A percentile compares a stretch with the other conserved stretches of the same genome.
Conservation (phyloP, 2,113 vertebrate genomes). For the sheep (Ovis aries) region ARS-UI_Ramb_v3.0 NC_056057.1:33875001-33875500, state of each 20-base stretch:
- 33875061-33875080: background rate
- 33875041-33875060: background rate
- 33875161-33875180: background rate
- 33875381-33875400: background rate
- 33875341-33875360: background rate
- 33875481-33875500: background rate
- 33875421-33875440: rapidly evolving
- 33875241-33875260: background rate
- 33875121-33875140: background rate
- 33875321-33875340: background rate
- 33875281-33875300: background rate
- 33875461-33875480: background rate
- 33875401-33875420: background rate
- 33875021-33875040: background rate
- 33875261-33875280: background rate
- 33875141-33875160: background rate
- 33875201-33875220: background rate
- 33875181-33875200: background rate
- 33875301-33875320: background rate
- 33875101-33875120: background rate
- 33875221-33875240: background rate
- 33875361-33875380: background rate
- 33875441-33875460: background rate
- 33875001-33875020: background rate
- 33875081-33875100: slow-evolving; percentile 18